Evolutionary conservation across 2,888 invertebrate species (phyloP).

Genomic region (Tholera decimalis): DNA sequence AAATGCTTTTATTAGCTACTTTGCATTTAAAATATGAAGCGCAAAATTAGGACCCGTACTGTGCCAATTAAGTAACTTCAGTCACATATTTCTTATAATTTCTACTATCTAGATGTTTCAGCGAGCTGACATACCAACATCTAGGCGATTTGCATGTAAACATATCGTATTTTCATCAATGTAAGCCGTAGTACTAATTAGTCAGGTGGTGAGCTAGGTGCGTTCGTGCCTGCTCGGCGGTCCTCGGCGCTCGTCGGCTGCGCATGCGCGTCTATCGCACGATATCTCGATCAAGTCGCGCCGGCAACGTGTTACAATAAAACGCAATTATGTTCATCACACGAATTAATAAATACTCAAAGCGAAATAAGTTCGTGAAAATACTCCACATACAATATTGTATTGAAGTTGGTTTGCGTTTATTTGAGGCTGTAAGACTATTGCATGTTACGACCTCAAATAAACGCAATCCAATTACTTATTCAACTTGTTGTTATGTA

Average conservation of each 20-base stretch:
- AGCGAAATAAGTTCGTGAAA: slow-evolving; percentile 69
- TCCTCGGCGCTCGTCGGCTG: slow-evolving; percentile 52
- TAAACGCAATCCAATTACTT: too few relatives aligned
- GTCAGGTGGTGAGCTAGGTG: slow-evolving; percentile 63
- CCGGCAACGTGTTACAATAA: slow-evolving; percentile 73
- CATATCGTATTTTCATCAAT: slow-evolving; percentile 52
- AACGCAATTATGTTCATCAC: slow-evolving; percentile 75
- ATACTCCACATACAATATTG: slow-evolving; percentile 35
- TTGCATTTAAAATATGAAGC: neutral
- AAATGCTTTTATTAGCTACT: neutral
- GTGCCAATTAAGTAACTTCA: slow-evolving; percentile 30
- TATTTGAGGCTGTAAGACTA: slow-evolving; percentile 14
- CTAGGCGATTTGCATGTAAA: slow-evolving; percentile 34
- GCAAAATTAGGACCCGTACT: neutral
- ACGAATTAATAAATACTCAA: slow-evolving; percentile 71
- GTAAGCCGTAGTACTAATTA: slow-evolving; percentile 63
- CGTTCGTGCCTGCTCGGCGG: slow-evolving; percentile 52
- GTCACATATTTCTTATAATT: neutral
- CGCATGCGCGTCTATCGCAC: slow-evolving; percentile 67
- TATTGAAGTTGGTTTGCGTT: neutral
- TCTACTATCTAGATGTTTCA: slow-evolving; percentile 27
- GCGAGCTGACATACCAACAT: slow-evolving; percentile 10
- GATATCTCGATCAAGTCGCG: slow-evolving; percentile 72
- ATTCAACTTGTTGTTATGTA: too few relatives aligned
- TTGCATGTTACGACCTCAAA: too few relatives aligned